Evolutionary conservation across 2,797 vertebrate species (phyloP).

Genomic region (Chaetodon trifasciatus): DNA sequence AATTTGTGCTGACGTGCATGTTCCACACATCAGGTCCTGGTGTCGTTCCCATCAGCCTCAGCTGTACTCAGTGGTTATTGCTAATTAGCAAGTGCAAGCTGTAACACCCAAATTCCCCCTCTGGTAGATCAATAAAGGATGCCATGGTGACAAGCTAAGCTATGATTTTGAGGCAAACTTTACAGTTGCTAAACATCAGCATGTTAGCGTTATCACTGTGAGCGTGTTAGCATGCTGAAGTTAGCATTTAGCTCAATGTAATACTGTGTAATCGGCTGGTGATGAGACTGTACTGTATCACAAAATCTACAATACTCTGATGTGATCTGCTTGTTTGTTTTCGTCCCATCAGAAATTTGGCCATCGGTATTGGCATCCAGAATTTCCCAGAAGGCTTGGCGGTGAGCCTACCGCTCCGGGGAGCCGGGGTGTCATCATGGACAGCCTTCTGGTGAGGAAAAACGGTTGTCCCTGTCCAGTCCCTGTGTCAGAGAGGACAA

Average conservation of each 20-base stretch:
- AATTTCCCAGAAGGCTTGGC: conserved; percentile 98
- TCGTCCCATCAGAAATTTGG: conserved; percentile 89
- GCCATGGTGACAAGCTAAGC: too few species aligned
- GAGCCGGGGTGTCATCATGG: conserved; percentile 92
- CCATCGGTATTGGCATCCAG: conserved; percentile 96
- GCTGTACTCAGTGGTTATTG: too few species aligned
- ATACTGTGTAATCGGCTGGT: not conserved
- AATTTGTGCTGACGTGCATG: too few species aligned
- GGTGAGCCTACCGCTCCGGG: conserved; percentile 93
- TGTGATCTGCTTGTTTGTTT: not conserved
- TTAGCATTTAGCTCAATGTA: not conserved
- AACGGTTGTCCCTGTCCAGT: not conserved
- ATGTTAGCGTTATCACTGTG: not conserved
- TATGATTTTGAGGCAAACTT: too few species aligned
- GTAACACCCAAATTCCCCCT: too few species aligned
- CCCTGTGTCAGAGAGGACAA: not conserved
- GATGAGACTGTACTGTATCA: not conserved
- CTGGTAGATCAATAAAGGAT: too few species aligned
- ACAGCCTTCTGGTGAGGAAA: conserved; percentile 92
- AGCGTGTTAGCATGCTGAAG: not conserved
- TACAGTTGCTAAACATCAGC: not conserved
- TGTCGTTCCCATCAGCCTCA: too few species aligned
- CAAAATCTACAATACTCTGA: not conserved
- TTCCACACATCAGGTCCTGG: too few species aligned
- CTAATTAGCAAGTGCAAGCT: too few species aligned